phyloP scores from a whole-genome alignment of 2,888 invertebrate species.

The Meganola albula region DNA sequence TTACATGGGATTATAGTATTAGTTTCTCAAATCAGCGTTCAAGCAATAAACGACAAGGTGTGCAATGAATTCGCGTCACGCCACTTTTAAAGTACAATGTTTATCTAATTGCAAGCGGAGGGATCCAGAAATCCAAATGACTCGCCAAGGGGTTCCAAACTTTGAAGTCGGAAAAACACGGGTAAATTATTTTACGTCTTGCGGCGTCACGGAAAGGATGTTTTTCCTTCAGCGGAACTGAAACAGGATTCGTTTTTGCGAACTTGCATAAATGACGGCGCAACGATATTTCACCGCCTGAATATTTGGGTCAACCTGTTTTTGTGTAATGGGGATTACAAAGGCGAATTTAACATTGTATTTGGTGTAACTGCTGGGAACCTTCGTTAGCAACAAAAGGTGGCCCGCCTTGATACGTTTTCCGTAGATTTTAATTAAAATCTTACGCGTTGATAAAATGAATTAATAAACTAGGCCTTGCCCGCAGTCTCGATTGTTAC shows the following conservation, averaged over 20 bases:
- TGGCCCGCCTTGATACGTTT: constrained; percentile 60
- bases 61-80: too few species aligned
- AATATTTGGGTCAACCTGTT: constrained; percentile 76
- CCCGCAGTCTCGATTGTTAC: too few species aligned
- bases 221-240: constrained; percentile 48
- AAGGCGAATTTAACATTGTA: constrained; percentile 72
- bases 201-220: constrained; percentile 45
- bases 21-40: too few species aligned
- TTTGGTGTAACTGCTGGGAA: constrained; percentile 64
- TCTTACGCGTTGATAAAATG: constrained; percentile 60
- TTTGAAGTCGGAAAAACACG: constrained; percentile 35
- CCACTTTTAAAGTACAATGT: too few species aligned
- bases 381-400: constrained; percentile 64
- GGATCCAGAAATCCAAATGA: constrained; percentile 52
- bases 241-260: constrained; percentile 68
- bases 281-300: constrained; percentile 68
- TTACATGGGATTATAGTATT: too few species aligned
- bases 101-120: constrained; percentile 54
- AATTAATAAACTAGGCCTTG: too few species aligned
- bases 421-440: constrained; percentile 72
- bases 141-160: constrained; percentile 54
- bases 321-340: constrained; percentile 73
- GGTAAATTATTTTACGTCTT: constrained; percentile 54
- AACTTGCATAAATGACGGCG: constrained; percentile 71
- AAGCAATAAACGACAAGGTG: too few species aligned